phyloP scores from a whole-genome alignment of 1,140 invertebrate species.

The Atta colombica region DNA sequence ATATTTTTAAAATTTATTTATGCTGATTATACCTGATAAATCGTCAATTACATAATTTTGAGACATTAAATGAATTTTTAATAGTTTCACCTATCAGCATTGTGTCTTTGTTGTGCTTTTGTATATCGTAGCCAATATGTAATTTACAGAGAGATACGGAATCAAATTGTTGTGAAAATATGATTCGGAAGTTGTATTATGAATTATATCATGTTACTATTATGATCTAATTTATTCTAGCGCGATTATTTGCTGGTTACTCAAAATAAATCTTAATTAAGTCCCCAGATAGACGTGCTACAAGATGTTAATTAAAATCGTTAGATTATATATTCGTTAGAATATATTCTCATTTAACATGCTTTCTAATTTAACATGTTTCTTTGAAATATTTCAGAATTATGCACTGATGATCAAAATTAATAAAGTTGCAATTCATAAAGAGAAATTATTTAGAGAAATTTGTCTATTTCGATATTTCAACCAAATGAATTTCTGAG shows the following conservation, averaged over 20 bases:
- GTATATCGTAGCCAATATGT: not conserved
- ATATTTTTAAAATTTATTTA: not conserved
- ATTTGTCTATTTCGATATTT: not conserved
- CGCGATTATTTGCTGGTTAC: not conserved
- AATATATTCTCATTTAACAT: not conserved
- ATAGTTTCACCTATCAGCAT: not conserved
- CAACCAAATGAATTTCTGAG: not conserved
- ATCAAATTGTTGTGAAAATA: not conserved
- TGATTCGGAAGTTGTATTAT: not conserved
- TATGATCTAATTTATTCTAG: not conserved
- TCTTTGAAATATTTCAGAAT: constrained; percentile 17
- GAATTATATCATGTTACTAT: not conserved
- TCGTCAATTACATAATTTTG: not conserved
- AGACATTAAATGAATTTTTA: not conserved
- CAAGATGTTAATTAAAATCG: constrained; percentile 20
- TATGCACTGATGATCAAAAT: not conserved
- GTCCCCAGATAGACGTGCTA: not conserved
- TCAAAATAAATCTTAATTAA: constrained; percentile 17
- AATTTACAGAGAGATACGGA: not conserved
- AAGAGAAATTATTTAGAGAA: constrained; percentile 12
- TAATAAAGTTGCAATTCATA: not conserved
- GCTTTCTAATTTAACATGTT: not conserved
- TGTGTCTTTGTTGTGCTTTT: not conserved
- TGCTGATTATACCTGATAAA: not conserved
- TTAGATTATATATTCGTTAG: not conserved